A percentile compares a stretch with the other conserved stretches of the same genome.
Conservation (phyloP, 2,113 vertebrate genomes). For the Malaclemys terrapin region DNA sequence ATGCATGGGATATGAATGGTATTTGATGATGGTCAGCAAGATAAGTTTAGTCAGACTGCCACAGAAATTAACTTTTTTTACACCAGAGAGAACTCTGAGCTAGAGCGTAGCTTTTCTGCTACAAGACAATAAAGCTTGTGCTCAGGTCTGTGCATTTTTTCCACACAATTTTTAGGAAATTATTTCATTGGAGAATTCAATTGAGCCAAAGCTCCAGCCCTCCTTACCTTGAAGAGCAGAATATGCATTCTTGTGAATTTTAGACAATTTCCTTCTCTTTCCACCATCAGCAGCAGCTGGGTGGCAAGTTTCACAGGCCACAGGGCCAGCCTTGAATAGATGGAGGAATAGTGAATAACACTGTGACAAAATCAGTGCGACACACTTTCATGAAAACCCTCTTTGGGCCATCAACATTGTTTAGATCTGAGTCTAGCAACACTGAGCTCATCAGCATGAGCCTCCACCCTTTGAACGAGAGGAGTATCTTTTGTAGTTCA, state of each 20-base stretch:
- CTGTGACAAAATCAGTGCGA: background rate
- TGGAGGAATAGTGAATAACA: background rate
- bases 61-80: background rate
- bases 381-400: background rate
- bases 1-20: background rate
- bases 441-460: background rate
- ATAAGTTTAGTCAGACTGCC: background rate
- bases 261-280: background rate
- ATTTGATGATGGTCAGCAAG: background rate
- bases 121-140: background rate
- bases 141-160: background rate
- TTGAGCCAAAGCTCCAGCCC: background rate
- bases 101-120: background rate
- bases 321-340: background rate
- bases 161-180: background rate
- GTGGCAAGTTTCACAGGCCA: background rate
- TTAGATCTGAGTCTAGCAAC: background rate
- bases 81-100: background rate
- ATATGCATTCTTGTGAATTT: background rate
- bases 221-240: background rate
- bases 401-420: background rate
- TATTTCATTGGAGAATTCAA: fast-evolving
- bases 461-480: background rate
- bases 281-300: background rate
- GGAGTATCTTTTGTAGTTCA: background rate